Conservation (phyloP, 2,113 vertebrate species). For the Calypte anna region DNA sequence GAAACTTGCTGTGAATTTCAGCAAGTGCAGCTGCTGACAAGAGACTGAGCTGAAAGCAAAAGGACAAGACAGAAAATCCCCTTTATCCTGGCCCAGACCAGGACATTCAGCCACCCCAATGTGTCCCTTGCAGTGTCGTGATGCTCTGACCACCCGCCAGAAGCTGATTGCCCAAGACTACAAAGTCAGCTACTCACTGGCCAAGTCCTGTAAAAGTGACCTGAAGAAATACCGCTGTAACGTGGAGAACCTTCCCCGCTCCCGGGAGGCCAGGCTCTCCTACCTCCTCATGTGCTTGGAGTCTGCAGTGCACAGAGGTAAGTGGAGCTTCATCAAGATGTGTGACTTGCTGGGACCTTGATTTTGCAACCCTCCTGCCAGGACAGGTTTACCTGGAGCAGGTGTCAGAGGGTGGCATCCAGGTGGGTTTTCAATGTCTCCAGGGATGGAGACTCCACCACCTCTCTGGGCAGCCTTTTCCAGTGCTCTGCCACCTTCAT, state of each 20-base stretch:
- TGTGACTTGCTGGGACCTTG: neutral
- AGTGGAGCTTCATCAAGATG: neutral
- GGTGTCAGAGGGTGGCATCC: too few species aligned
- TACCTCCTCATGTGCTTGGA: constrained; percentile 95
- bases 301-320: constrained; percentile 93
- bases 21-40: too few species aligned
- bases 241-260: constrained; percentile 90
- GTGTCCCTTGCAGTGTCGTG: constrained; percentile 85
- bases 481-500: too few species aligned
- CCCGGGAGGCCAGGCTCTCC: constrained; percentile 93
- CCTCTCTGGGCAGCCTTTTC: too few species aligned
- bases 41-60: too few species aligned
- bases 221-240: constrained; percentile 95
- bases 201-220: constrained; percentile 94
- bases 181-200: constrained; percentile 94
- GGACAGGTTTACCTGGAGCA: too few species aligned
- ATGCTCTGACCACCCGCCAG: constrained; percentile 92
- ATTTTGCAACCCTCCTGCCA: neutral
- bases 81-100: too few species aligned
- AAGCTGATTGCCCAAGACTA: constrained; percentile 98
- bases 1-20: too few species aligned
- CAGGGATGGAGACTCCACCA: too few species aligned
- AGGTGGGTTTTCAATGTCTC: too few species aligned
- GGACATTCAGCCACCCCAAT: neutral
- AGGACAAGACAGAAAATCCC: too few species aligned